Conservation (phyloP, 2,888 invertebrate species). For the Seira musarum region DNA sequence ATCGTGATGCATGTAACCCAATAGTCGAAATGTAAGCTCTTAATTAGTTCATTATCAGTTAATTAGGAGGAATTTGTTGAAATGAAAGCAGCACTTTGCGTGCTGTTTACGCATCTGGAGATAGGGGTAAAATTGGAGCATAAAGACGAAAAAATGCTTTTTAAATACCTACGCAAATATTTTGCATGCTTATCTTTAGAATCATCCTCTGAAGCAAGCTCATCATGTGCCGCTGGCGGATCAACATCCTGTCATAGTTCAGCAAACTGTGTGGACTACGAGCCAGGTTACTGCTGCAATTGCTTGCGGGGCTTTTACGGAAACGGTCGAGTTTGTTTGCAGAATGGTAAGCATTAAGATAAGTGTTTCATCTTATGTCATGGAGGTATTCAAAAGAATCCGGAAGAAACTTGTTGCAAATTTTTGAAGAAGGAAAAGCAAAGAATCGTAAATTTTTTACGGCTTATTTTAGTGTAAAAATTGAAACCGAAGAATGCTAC, state of each 20-base stretch:
- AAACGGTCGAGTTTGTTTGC: conserved; percentile 92
- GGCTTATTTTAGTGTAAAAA: neutral
- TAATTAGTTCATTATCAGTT: conserved; percentile 2
- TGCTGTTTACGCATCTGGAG: neutral
- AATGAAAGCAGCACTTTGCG: too few relatives aligned
- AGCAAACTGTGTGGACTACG: conserved; percentile 87
- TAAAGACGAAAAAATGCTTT: conserved; percentile 5
- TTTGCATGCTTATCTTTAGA: conserved; percentile 48
- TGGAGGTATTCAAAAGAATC: conserved; percentile 28
- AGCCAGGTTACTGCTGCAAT: conserved; percentile 90
- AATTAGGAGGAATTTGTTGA: neutral
- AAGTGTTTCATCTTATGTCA: neutral
- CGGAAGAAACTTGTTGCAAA: conserved; percentile 45
- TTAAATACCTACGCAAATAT: neutral
- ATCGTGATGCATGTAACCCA: too few relatives aligned
- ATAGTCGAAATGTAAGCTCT: too few relatives aligned
- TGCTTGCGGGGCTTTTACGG: conserved; percentile 91
- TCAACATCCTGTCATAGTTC: conserved; percentile 85
- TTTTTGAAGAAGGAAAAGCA: neutral
- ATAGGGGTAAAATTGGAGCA: neutral
- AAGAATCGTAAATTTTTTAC: neutral
- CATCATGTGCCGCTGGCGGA: conserved; percentile 75
- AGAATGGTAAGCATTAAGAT: conserved; percentile 75
- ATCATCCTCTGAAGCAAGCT: conserved; percentile 65
- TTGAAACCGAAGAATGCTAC: neutral